Percentiles rank a stretch among this genome's conserved stretches.
Conservation (phyloP, 30 jellyfish, hydroid and myxozoan genomes). For the Sanderia malayensis region DNA sequence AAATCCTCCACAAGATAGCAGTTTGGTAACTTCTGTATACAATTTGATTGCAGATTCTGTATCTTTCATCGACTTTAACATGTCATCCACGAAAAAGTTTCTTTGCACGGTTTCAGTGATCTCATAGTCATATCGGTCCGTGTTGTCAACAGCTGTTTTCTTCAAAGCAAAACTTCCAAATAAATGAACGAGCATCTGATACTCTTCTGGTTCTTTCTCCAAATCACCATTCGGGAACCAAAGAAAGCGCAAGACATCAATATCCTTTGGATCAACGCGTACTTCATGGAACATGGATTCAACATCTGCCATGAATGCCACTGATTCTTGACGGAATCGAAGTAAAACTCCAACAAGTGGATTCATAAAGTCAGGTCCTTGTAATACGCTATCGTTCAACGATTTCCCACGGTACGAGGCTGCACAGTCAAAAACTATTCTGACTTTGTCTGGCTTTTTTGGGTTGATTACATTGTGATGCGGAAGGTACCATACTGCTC, state of each 20-base stretch:
- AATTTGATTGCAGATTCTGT: neutral
- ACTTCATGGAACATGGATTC: conserved; percentile 39
- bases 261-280: conserved; percentile 16
- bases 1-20: conserved; percentile 9
- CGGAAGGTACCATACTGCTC: conserved; percentile 30
- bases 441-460: conserved; percentile 30
- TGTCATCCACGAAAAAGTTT: conserved; percentile 10
- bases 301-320: conserved; percentile 28
- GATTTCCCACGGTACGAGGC: conserved; percentile 1
- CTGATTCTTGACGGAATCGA: conserved; percentile 23
- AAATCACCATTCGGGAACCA: conserved; percentile 27
- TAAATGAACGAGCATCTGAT: conserved; percentile 35
- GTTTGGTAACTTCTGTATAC: neutral
- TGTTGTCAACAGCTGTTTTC: conserved; percentile 22
- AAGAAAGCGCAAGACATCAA: conserved; percentile 25
- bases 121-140: neutral
- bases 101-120: conserved; percentile 4
- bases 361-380: conserved; percentile 36
- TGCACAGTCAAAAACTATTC: conserved; percentile 27
- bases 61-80: conserved; percentile 6
- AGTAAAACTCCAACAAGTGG: conserved; percentile 20
- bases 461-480: conserved; percentile 37
- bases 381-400: conserved; percentile 12
- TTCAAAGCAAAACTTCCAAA: conserved; percentile 41
- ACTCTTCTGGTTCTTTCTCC: neutral